A percentile compares a stretch with the other conserved stretches of the same genome.
phyloP scores from a whole-genome alignment of 2,113 vertebrate species.

The Tringa solitaria region DNA sequence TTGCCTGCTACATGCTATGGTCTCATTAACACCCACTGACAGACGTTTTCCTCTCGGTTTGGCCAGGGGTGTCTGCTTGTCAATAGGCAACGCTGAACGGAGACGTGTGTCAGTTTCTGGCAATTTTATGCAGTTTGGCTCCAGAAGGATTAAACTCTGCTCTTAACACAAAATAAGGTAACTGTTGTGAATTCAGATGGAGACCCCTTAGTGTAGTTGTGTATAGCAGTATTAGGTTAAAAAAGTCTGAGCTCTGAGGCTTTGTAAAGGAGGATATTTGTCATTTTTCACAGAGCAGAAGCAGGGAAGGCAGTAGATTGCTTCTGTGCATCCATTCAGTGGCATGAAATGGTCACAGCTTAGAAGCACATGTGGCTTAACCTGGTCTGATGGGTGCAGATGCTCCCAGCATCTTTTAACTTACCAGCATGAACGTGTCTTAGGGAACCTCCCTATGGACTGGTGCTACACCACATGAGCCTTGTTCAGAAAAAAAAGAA shows the following conservation, averaged over 20 bases:
- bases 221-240: not conserved
- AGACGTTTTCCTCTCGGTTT: not conserved
- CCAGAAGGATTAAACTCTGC: not conserved
- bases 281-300: not conserved
- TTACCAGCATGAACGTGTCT: not conserved
- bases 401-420: not conserved
- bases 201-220: not conserved
- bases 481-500: not conserved
- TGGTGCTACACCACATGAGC: not conserved
- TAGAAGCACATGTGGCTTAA: not conserved
- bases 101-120: not conserved
- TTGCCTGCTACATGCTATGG: not conserved
- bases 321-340: not conserved
- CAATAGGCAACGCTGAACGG: accelerated
- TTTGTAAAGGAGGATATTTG: not conserved
- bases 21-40: constrained; percentile 22
- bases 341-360: accelerated
- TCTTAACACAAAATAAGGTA: not conserved
- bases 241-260: not conserved
- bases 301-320: not conserved
- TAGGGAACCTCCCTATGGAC: not conserved
- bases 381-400: not conserved
- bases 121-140: not conserved
- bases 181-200: not conserved
- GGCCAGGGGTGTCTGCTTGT: not conserved